phyloP scores from a whole-genome alignment of 2,888 invertebrate genomes.

The Cataglyphis livida region DNA sequence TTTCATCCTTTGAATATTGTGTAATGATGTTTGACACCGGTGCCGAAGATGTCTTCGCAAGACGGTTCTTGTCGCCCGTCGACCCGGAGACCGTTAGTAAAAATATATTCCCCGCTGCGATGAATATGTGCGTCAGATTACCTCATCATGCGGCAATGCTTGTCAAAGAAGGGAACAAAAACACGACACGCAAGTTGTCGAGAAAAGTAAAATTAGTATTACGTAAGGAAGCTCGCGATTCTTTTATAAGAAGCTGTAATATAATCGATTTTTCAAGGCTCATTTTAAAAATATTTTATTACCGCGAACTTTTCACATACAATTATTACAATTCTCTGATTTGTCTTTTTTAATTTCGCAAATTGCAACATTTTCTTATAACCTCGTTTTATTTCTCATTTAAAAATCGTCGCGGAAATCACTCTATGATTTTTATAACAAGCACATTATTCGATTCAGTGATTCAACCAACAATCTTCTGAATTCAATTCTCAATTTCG shows the following conservation, averaged over 20 bases:
- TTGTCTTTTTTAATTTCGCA: background rate
- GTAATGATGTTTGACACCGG: constrained; percentile 81
- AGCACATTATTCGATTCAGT: constrained; percentile 44
- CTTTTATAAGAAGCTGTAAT: background rate
- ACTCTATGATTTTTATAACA: constrained; percentile 50
- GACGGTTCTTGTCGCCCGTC: constrained; percentile 32
- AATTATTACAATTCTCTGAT: background rate
- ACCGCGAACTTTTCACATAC: background rate
- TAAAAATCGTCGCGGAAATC: constrained; percentile 13
- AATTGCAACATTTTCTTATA: constrained; percentile 4
- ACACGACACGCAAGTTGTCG: constrained; percentile 18
- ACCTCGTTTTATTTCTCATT: background rate
- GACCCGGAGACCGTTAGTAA: constrained; percentile 5
- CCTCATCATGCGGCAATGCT: constrained; percentile 23
- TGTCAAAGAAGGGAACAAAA: constrained; percentile 27
- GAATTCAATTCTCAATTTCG: constrained; percentile 43
- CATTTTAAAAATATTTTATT: background rate
- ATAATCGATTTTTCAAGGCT: background rate
- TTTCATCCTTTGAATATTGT: constrained; percentile 80
- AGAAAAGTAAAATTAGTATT: constrained; percentile 23
- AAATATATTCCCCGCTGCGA: constrained; percentile 27
- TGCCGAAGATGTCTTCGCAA: constrained; percentile 72
- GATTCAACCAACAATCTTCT: constrained; percentile 38
- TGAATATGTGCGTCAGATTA: constrained; percentile 40
- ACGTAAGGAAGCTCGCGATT: constrained; percentile 4